Conservation (phyloP, 2,888 invertebrate species). For the Tolmerus cingulatus region DNA sequence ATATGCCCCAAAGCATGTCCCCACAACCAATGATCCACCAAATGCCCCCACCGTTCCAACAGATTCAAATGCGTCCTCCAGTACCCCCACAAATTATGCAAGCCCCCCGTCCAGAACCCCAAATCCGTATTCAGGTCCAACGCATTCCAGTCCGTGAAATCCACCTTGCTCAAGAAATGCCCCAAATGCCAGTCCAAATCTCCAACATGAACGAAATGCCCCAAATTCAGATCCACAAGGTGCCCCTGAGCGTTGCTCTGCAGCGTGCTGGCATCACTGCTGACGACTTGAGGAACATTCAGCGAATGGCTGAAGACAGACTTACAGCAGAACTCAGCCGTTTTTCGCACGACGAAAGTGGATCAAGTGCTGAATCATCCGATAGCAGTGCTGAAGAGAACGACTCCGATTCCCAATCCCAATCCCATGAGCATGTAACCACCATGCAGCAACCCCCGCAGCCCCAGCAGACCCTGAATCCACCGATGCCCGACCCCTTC, state of each 20-base stretch:
- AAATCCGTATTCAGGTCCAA: constrained; percentile 63
- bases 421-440: constrained; percentile 16
- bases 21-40: constrained; percentile 54
- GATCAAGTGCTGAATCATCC: constrained; percentile 54
- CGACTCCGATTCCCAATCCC: constrained; percentile 51
- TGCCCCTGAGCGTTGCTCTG: constrained; percentile 61
- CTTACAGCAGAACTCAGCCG: constrained; percentile 61
- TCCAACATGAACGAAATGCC: constrained; percentile 55
- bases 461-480: constrained; percentile 59
- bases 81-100: constrained; percentile 61
- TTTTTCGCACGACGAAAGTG: constrained; percentile 56
- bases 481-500: constrained; percentile 60
- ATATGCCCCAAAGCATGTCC: constrained; percentile 62
- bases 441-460: constrained; percentile 53
- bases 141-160: constrained; percentile 64
- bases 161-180: constrained; percentile 61
- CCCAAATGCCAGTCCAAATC: constrained; percentile 55
- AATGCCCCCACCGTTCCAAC: constrained; percentile 50
- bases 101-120: constrained; percentile 64
- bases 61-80: constrained; percentile 45
- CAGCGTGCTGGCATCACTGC: constrained; percentile 63
- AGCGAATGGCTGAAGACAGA: constrained; percentile 63
- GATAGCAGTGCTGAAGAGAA: constrained; percentile 57
- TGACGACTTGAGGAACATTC: constrained; percentile 63
- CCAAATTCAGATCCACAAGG: constrained; percentile 58